Evolutionary conservation across 1,140 invertebrate species (phyloP), one percentile per base, ranked within the genome.

Genomic region (Heliconius melpomene): DNA sequence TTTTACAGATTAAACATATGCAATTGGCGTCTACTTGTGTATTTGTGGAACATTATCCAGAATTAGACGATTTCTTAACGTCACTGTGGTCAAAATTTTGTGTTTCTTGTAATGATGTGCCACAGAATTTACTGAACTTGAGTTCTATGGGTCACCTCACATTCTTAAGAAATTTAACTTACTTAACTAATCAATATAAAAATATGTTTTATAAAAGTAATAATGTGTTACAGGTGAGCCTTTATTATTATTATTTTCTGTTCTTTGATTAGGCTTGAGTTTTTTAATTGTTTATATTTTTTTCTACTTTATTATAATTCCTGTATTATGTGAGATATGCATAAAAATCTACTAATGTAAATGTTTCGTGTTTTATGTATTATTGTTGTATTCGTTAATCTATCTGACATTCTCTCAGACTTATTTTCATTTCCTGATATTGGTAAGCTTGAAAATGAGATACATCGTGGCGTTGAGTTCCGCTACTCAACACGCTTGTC

Each of bases 1-100:
- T 73, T 60, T 91, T 90, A 72, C 83, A 93, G 91, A 87, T 87
- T 71, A 84, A 89, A 82, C 46, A 82, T 36, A 87, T 89, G 36
- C 80, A 84, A 57, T 32, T 91, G 8, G 75, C 84, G 20, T 80
- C 87, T 38, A 90, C 89, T 36, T 91, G 87, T 78, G 74, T 78
- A 26, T 86, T 82, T 74, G 57, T 72, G 2, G 79, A 82, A 71
- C 71, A 79, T 40, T 79, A 84, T 74, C 46, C 16, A 38, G 46
- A 79, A 78, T 18, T 91, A 18, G 85, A 86, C 54, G 80, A 83
- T 8, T 77, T 73, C n/a, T 11, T 92, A 38, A 60, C 87, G 6
- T 82, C 82, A 29, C 74, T 82, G 2, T 93, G 91, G 92, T 23
- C 72, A 7, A 89, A 87, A 73, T 79, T 72, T 8, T 93, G 91